phyloP scores from a whole-genome alignment of 2,888 invertebrate genomes.

The Rotaria socialis region DNA sequence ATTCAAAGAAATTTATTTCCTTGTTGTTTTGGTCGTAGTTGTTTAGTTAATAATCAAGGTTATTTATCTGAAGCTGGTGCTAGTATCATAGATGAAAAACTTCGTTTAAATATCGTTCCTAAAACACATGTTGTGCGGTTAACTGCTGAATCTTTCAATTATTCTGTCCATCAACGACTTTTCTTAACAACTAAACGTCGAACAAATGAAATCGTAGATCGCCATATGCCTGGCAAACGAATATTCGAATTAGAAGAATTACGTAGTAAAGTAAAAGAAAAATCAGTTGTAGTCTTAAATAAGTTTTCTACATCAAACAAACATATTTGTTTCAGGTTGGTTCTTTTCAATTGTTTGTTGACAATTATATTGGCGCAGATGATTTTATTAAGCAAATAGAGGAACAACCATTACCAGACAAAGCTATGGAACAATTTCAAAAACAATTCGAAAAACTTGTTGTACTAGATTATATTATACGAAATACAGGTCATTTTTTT shows the following conservation, averaged over 20 bases:
- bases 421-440: constrained; percentile 74
- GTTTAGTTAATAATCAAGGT: constrained; percentile 96
- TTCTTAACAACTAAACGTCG: constrained; percentile 78
- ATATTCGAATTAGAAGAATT: constrained; percentile 88
- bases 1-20: constrained; percentile 86
- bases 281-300: background rate
- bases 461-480: constrained; percentile 93
- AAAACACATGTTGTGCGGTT: constrained; percentile 90
- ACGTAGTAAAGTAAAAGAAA: constrained; percentile 77
- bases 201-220: background rate
- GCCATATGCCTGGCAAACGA: constrained; percentile 65
- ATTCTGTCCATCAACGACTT: constrained; percentile 88
- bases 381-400: constrained; percentile 92
- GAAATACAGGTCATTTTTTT: constrained; percentile 71
- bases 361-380: constrained; percentile 92
- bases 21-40: constrained; percentile 96
- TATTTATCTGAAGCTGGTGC: constrained; percentile 99
- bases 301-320: background rate
- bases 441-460: constrained; percentile 90
- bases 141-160: constrained; percentile 96
- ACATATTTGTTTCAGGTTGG: constrained; percentile 68
- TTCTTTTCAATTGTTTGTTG: constrained; percentile 94
- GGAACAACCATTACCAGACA: constrained; percentile 73
- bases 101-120: constrained; percentile 88
- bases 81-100: constrained; percentile 89